Percentiles rank a stretch among this genome's conserved stretches.
Evolutionary conservation across 1,140 invertebrate species (phyloP).

Genomic region (Penaeus chinensis): DNA sequence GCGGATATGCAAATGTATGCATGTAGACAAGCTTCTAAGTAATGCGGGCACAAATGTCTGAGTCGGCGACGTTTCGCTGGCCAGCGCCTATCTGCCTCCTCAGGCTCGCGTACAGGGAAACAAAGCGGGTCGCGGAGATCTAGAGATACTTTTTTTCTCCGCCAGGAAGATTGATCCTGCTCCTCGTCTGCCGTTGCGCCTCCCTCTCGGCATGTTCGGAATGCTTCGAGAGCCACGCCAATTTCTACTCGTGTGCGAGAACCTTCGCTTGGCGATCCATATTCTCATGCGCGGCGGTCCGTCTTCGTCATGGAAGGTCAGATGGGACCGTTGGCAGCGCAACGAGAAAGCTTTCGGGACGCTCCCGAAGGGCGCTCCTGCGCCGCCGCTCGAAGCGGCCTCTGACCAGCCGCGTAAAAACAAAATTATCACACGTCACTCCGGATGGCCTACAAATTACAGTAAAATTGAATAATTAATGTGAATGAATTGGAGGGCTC

Average conservation of each 20-base stretch:
- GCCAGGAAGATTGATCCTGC: too few relatives aligned
- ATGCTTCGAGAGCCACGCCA: too few relatives aligned
- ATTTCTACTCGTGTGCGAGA: not conserved
- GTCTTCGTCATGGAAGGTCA: conserved; percentile 28
- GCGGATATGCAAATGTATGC: too few relatives aligned
- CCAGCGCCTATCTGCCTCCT: too few relatives aligned
- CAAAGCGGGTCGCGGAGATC: too few relatives aligned
- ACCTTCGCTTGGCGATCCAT: not conserved
- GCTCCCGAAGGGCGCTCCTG: not conserved
- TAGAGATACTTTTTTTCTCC: too few relatives aligned
- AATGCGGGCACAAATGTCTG: too few relatives aligned
- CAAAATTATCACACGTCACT: conserved; percentile 50
- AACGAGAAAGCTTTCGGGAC: not conserved
- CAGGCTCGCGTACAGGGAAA: too few relatives aligned
- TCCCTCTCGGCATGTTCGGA: too few relatives aligned
- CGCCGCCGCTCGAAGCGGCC: not conserved
- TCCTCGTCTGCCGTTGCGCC: too few relatives aligned
- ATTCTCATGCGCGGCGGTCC: not conserved
- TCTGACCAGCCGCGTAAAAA: conserved; percentile 28
- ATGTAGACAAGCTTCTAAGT: too few relatives aligned
- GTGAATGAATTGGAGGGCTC: conserved; percentile 49
- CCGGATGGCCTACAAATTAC: conserved; percentile 44
- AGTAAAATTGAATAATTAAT: conserved; percentile 54
- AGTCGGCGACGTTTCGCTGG: too few relatives aligned
- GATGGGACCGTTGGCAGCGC: conserved; percentile 1